phyloP scores from a whole-genome alignment of 2,113 vertebrate genomes.

The Corythoichthys intestinalis region DNA sequence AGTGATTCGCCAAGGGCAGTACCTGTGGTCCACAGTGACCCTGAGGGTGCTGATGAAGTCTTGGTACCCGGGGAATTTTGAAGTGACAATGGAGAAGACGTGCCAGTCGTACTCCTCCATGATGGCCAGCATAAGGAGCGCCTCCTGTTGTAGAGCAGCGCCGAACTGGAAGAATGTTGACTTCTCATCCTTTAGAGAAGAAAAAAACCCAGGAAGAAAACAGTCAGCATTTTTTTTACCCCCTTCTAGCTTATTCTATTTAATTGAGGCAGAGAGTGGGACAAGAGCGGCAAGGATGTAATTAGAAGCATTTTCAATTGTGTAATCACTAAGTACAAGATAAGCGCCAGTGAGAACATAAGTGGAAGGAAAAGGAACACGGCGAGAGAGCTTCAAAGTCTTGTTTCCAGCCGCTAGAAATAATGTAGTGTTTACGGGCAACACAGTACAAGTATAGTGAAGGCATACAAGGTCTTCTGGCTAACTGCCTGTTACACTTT shows the following conservation, averaged over 20 bases:
- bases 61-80: constrained; percentile 93
- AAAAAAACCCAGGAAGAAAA: neutral
- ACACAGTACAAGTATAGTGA: neutral
- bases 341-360: constrained; percentile 25
- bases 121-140: constrained; percentile 90
- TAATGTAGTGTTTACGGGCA: neutral
- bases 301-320: constrained; percentile 34
- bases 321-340: constrained; percentile 40
- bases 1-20: neutral
- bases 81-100: constrained; percentile 93
- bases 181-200: constrained; percentile 79
- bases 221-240: neutral
- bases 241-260: neutral
- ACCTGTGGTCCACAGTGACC: constrained; percentile 82
- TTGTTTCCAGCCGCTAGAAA: neutral
- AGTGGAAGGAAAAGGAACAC: constrained; percentile 17
- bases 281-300: constrained; percentile 1
- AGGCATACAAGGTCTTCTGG: neutral
- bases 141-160: constrained; percentile 95
- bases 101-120: constrained; percentile 99
- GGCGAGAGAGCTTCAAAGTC: neutral
- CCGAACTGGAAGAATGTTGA: constrained; percentile 98
- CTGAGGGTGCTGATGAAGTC: constrained; percentile 91
- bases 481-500: neutral
- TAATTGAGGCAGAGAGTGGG: neutral